These are phyloP conservation scores for Glyptemys insculpta DNA, from an alignment of 2,797 vertebrate genomes.

Conservation along the genomic window DNA sequence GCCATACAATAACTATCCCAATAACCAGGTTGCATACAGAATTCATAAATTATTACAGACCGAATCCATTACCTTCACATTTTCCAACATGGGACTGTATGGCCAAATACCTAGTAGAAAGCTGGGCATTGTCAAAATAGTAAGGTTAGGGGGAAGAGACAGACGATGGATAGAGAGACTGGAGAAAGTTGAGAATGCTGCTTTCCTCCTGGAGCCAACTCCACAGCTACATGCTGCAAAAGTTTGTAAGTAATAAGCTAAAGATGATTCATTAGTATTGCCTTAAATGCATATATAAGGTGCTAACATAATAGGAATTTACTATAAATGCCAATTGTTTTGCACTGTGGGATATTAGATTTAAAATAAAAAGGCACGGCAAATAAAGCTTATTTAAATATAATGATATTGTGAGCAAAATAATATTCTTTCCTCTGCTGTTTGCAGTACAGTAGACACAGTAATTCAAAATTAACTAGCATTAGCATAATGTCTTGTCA, in stretches of 20 bases:
- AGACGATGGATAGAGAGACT: background rate
- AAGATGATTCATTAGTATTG: background rate
- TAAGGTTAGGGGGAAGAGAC: background rate
- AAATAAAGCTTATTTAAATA: fast-evolving
- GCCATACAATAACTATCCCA: too few relatives aligned
- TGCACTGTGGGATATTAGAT: background rate
- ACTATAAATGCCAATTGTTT: background rate
- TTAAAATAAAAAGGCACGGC: background rate
- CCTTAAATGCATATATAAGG: background rate
- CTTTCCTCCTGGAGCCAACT: background rate
- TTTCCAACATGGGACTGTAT: background rate
- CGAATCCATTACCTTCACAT: background rate
- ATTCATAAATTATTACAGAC: background rate
- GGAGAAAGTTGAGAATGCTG: background rate
- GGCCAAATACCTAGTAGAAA: background rate
- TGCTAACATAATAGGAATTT: background rate
- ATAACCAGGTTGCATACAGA: background rate
- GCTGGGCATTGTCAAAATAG: background rate
- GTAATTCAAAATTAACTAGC: background rate
- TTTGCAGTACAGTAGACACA: background rate
- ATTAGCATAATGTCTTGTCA: background rate
- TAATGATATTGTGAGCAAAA: background rate
- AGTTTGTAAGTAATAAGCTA: background rate
- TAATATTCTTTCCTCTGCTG: background rate
- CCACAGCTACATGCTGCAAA: background rate